phyloP scores from a whole-genome alignment of 2,797 vertebrate genomes.

The Lophius americanus region DNA sequence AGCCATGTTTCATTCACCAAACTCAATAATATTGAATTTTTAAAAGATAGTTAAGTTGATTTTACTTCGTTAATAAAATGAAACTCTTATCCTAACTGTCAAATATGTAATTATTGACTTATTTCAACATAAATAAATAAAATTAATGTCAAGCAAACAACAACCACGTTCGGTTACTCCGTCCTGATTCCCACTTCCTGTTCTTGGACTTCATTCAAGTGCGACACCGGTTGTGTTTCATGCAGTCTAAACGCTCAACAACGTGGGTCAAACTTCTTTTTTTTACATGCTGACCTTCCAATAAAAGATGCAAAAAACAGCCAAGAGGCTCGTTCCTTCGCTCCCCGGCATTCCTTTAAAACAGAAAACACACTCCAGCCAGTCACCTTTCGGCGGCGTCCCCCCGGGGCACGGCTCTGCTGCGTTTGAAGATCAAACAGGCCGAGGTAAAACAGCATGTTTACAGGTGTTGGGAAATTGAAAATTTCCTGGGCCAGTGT shows the following conservation, averaged over 20 bases:
- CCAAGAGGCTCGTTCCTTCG: slow-evolving; percentile 68
- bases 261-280: slow-evolving; percentile 13
- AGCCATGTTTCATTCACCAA: no score
- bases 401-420: slow-evolving; percentile 69
- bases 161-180: no score
- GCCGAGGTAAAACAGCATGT: slow-evolving; percentile 76
- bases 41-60: no score
- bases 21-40: no score
- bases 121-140: no score
- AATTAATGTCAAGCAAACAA: no score
- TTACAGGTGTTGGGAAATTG: slow-evolving; percentile 83
- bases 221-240: background rate
- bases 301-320: slow-evolving; percentile 60
- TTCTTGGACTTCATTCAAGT: slow-evolving; percentile 6
- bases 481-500: slow-evolving; percentile 76
- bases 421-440: slow-evolving; percentile 83
- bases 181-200: background rate
- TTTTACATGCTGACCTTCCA: slow-evolving; percentile 14
- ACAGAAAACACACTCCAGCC: slow-evolving; percentile 67
- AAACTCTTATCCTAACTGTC: no score
- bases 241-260: slow-evolving; percentile 15
- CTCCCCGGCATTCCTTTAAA: slow-evolving; percentile 68
- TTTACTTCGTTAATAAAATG: no score
- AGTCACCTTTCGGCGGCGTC: slow-evolving; percentile 68
- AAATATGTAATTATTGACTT: no score